A percentile compares a stretch with the other conserved stretches of the same genome.
Evolutionary conservation across 1,140 invertebrate species (phyloP).

Genomic region (Tetragonula clypearis): DNA sequence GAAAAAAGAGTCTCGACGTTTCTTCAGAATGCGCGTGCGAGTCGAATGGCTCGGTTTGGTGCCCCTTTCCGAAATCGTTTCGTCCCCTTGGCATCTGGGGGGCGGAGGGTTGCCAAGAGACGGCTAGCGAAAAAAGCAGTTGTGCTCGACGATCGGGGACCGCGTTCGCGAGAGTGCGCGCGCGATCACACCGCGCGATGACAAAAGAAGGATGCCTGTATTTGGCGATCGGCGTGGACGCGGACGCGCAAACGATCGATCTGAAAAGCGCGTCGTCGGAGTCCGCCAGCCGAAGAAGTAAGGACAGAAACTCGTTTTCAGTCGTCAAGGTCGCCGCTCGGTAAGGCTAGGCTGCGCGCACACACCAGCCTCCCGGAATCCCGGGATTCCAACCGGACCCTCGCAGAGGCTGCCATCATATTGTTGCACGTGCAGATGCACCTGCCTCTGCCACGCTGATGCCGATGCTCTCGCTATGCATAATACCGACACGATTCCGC

Average conservation of each 20-base stretch:
- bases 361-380: constrained; percentile 58
- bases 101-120: too few relatives aligned
- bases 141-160: neutral
- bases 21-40: too few relatives aligned
- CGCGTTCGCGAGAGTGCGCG: neutral
- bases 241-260: constrained; percentile 60
- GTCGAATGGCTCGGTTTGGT: too few relatives aligned
- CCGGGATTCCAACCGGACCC: constrained; percentile 59
- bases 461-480: constrained; percentile 9
- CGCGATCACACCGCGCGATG: constrained; percentile 23
- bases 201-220: constrained; percentile 58
- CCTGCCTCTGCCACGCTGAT: constrained; percentile 51
- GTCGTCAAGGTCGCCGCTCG: constrained; percentile 62
- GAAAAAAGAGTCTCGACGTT: too few relatives aligned
- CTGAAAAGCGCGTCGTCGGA: constrained; percentile 61
- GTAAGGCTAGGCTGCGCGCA: constrained; percentile 43
- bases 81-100: too few relatives aligned
- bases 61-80: too few relatives aligned
- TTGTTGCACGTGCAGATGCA: constrained; percentile 58
- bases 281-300: constrained; percentile 32
- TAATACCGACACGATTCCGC: constrained; percentile 10
- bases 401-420: constrained; percentile 53
- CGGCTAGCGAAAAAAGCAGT: neutral
- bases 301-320: constrained; percentile 68
- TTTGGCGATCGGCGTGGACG: constrained; percentile 63